These are phyloP conservation scores for Pseudomyrmex concolor DNA, from an alignment of 1,140 invertebrate species.

Conservation along the genomic window DNA sequence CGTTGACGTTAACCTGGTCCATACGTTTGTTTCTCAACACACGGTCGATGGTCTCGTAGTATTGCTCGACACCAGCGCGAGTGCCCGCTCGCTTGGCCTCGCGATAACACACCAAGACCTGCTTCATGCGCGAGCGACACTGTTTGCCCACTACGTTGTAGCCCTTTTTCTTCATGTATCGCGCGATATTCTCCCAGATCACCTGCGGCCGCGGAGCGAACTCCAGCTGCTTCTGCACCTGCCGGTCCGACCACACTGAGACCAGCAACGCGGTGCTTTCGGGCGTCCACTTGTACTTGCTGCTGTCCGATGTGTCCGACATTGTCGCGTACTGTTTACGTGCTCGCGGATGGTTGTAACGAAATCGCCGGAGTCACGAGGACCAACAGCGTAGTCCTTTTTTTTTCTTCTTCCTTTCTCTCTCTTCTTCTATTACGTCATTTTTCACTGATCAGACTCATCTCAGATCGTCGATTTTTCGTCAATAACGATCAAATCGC, in stretches of 20 bases:
- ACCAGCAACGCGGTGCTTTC: conserved; percentile 82
- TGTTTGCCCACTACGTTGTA: conserved; percentile 82
- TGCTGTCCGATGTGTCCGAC: conserved; percentile 65
- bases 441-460: not conserved
- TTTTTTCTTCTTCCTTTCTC: not conserved
- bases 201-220: conserved; percentile 80
- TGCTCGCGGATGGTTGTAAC: not conserved
- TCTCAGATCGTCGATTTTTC: no score
- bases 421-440: not conserved
- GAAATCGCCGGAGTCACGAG: not conserved
- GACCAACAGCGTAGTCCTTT: no score
- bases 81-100: conserved; percentile 82
- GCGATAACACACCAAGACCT: conserved; percentile 82
- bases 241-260: conserved; percentile 83
- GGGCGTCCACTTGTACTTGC: conserved; percentile 84
- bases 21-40: conserved; percentile 78
- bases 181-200: conserved; percentile 83
- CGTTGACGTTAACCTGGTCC: conserved; percentile 67
- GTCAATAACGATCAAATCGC: no score
- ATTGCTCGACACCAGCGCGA: conserved; percentile 80
- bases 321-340: not conserved
- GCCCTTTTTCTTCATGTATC: conserved; percentile 83
- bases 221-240: conserved; percentile 83
- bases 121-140: conserved; percentile 83
- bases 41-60: conserved; percentile 82